Evolutionary conservation across 2,113 vertebrate genomes (phyloP), one percentile per base, ranked within the genome.

Genomic region (Microtus ochrogaster): DNA sequence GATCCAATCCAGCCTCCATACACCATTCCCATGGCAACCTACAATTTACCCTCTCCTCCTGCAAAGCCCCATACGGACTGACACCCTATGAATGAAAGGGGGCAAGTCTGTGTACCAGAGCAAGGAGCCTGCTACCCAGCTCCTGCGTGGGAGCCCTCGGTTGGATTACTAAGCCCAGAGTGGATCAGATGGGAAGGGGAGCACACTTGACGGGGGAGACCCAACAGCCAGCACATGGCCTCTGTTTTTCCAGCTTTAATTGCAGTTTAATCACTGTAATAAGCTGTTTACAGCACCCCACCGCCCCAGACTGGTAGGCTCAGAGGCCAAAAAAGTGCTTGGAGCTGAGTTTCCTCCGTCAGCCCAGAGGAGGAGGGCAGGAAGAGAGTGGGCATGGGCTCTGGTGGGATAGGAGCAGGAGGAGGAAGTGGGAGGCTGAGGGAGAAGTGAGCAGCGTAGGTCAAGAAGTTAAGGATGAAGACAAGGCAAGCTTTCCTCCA

Each of bases 221-320:
- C 79, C 95, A 82, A 68, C 90, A 92, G 72, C 91, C 78, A 90
- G 96, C 94, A 97, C 73, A 73, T 33, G 93, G 97, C 73, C 97
- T 93, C 96, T 97, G 97, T 89, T 98, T 96, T 74, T 95, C 65
- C 0, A 96, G 92, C 95, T 95, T 96, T 98, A 97, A 98, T 96
- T 98, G 96, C 97, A 97, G 58, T 1, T 96, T 95, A 97, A 88
- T 96, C 97, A 90, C 92, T 85, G 96, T 97, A 97, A 97, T 95
- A 97, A 47, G 97, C 97, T 97, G 98, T 98, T 95, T 97, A 97
- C 97, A 97, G 76, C 95, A 95, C 86, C 93, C 77, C 65, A 87
- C 95, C 94, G 95, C 97, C 92, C 63, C 92, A 90, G 97, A 95
- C 76, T 55, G 44, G 82, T 77, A 97, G 96, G 79, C 90, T 81